Base-by-base conservation (phyloP, 2,113 vertebrate species). In the Strix uralensis region DNA sequence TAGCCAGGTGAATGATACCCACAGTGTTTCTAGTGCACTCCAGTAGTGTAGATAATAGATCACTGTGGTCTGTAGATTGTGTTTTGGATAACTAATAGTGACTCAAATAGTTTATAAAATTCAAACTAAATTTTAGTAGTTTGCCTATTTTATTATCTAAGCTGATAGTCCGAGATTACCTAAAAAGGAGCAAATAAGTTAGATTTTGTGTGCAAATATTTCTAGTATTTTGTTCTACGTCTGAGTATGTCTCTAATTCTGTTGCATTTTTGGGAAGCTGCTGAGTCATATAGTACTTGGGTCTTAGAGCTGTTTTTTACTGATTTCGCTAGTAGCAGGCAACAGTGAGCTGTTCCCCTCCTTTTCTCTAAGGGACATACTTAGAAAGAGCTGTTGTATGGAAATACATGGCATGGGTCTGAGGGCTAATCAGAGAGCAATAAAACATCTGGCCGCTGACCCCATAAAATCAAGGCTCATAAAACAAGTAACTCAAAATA, bases 211-310 rank as follows among this genome's bases (percentile, higher is more conserved):
- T 86, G 29, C 18, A 78, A n/a, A 59, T 81, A 34, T 42, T 81
- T 57, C 20, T 63, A 10, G 8, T 46, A n/a, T 81, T 91, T 84
- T 40, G 15, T 86, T 15, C 10, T 27, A 1, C 55, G 15, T 25
- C 25, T 62, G 10, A 61, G 2, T 4, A 23, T 16, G 14, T 47
- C 15, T 84, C 19, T 62, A 4, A 49, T 82, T 88, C 15, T 9
- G 3, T 27, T 78, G 11, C 5, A 38, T 36, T 94, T 94, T 89
- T 38, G 10, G 46, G 51, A 57, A 66, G n/a, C 6, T 81, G 10
- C 10, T 44, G 40, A 13, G 21, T 81, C 22, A 19, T 46, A 3
- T 7, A 49, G 10, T 32, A 13, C 13, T 51, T 0, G 1, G 34
- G 3, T 81, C 29, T 10, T 80, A 18, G 19, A 80, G 11, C 10